phyloP scores from a whole-genome alignment of 2,888 invertebrate genomes.

The Helicoverpa assulta region DNA sequence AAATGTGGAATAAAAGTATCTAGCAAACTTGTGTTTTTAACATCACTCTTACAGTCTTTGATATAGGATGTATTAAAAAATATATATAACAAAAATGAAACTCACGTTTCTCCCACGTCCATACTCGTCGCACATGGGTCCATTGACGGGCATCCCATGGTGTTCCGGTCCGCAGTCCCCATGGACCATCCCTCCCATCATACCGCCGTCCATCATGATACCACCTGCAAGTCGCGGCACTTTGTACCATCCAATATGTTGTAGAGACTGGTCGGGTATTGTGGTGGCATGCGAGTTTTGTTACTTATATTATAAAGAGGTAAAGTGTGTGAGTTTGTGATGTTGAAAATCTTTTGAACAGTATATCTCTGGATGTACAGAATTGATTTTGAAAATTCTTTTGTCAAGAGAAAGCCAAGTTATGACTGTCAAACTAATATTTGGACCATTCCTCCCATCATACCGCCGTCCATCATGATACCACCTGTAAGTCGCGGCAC shows the following conservation, averaged over 20 bases:
- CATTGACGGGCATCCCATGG: conserved; percentile 82
- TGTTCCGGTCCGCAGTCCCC: conserved; percentile 86
- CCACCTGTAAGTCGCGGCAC: conserved; percentile 78
- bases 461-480: conserved; percentile 88
- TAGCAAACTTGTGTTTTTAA: too few species aligned
- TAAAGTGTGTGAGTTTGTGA: too few species aligned
- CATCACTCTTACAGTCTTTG: too few species aligned
- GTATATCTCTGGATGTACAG: too few species aligned
- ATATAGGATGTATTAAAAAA: too few species aligned
- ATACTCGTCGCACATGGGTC: conserved; percentile 88
- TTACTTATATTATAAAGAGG: background rate
- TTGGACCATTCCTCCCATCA: conserved; percentile 87
- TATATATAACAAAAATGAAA: background rate
- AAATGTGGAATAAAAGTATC: too few species aligned
- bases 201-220: conserved; percentile 88
- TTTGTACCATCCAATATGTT: conserved; percentile 61
- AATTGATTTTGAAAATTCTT: too few species aligned
- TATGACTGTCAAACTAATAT: too few species aligned
- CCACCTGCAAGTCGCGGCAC: conserved; percentile 78
- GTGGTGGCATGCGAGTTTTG: conserved; percentile 5
- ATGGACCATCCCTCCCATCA: conserved; percentile 86
- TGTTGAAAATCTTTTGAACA: too few species aligned
- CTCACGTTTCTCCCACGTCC: conserved; percentile 84
- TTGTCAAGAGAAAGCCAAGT: too few species aligned
- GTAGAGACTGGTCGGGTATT: conserved; percentile 44